These are phyloP conservation scores for Scyliorhinus canicula DNA, from an alignment of 2,797 vertebrate genomes.

Conservation along the genomic window DNA sequence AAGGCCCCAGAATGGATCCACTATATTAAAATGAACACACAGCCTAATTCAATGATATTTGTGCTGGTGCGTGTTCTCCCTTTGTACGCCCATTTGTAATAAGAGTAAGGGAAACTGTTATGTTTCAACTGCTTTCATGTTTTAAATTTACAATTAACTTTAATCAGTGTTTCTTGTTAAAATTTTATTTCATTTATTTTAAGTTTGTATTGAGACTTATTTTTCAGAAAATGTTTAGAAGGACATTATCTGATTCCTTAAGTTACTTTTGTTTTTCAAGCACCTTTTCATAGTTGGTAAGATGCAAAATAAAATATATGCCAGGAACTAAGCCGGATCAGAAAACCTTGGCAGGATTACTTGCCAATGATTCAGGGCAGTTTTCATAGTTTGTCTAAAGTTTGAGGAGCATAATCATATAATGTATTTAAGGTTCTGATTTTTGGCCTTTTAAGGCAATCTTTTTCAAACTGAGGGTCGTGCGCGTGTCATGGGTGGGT, in stretches of 20 bases:
- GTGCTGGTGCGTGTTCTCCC: background rate
- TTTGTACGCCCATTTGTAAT: background rate
- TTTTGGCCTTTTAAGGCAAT: too few species aligned
- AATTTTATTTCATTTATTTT: background rate
- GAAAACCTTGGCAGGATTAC: background rate
- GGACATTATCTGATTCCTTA: background rate
- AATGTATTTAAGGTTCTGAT: too few species aligned
- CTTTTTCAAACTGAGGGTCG: too few species aligned
- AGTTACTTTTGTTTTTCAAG: background rate
- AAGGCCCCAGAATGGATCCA: background rate
- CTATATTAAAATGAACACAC: background rate
- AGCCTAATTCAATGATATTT: background rate
- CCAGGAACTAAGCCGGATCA: too few species aligned
- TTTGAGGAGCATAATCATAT: too few species aligned
- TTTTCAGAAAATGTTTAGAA: background rate
- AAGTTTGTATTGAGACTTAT: background rate
- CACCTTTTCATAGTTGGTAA: background rate
- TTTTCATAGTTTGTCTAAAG: too few species aligned
- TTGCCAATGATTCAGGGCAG: too few species aligned
- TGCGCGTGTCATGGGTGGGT: too few species aligned
- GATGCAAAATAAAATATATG: background rate
- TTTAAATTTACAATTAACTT: background rate
- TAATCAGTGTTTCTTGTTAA: background rate
- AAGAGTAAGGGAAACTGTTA: background rate
- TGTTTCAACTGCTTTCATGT: background rate